Percentiles rank a stretch among this genome's conserved stretches.
phyloP scores from a whole-genome alignment of 2,888 invertebrate genomes.

The Copidosoma aretas region DNA sequence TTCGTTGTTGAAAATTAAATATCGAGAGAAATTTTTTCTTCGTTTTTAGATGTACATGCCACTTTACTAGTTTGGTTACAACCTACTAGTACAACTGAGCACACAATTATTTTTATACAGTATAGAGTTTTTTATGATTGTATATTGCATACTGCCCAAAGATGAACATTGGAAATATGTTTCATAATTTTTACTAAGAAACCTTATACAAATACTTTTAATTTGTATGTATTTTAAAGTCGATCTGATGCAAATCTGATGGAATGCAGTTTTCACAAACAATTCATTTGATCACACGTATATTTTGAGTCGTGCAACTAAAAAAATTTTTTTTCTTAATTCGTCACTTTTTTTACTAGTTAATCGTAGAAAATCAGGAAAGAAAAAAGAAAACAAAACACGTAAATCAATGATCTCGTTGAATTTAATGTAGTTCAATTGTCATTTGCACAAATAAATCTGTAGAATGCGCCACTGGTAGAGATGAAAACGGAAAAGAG shows the following conservation, averaged over 20 bases:
- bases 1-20: constrained; percentile 20
- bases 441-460: constrained; percentile 48
- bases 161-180: constrained; percentile 15
- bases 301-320: not conserved
- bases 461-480: constrained; percentile 10
- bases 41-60: not conserved
- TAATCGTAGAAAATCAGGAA: not conserved
- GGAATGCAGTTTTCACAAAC: not conserved
- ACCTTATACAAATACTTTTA: not conserved
- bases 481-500: not conserved
- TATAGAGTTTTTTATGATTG: constrained; percentile 13
- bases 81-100: not conserved
- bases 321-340: not conserved
- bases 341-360: constrained; percentile 15
- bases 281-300: not conserved
- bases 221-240: not conserved
- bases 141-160: constrained; percentile 15
- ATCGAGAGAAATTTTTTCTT: constrained; percentile 12
- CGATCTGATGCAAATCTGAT: not conserved
- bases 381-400: not conserved
- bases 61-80: constrained; percentile 15
- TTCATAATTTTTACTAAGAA: constrained; percentile 2
- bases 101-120: not conserved
- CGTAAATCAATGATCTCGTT: constrained; percentile 20
- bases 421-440: constrained; percentile 39